These are phyloP conservation scores for Pao palembangensis DNA, from an alignment of 2,113 vertebrate genomes.

Conservation along the genomic window DNA sequence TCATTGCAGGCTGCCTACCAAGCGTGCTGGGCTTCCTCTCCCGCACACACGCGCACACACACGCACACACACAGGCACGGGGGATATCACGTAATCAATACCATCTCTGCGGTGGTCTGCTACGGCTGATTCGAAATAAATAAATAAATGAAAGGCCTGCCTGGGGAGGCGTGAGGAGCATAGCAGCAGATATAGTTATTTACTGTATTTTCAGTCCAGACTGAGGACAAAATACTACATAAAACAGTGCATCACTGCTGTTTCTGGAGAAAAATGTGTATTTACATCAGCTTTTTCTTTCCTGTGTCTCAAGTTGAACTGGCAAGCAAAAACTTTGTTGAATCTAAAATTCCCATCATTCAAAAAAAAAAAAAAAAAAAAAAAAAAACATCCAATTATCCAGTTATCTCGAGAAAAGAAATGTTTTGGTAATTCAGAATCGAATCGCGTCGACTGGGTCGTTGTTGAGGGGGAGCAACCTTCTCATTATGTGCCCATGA, in stretches of 20 bases:
- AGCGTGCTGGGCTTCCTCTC: constrained; percentile 1
- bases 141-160: background rate
- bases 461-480: background rate
- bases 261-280: constrained; percentile 8
- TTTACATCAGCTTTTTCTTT: too few relatives aligned
- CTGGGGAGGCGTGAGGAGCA: background rate
- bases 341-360: too few relatives aligned
- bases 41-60: too few relatives aligned
- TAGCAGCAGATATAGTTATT: constrained; percentile 4
- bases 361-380: too few relatives aligned
- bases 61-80: background rate
- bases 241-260: constrained; percentile 33
- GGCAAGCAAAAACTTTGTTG: too few relatives aligned
- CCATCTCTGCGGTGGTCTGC: constrained; percentile 12
- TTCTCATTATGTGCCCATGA: background rate
- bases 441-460: too few relatives aligned
- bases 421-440: too few relatives aligned
- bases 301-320: too few relatives aligned
- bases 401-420: too few relatives aligned
- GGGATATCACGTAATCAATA: constrained; percentile 23
- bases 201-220: constrained; percentile 13
- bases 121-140: constrained; percentile 12
- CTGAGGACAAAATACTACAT: constrained; percentile 4
- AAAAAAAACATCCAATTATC: too few relatives aligned
- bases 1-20: constrained; percentile 36